Evolutionary conservation across 2,797 vertebrate genomes (phyloP), one percentile per base, ranked within the genome.

Genomic region (Monodelphis domestica): DNA sequence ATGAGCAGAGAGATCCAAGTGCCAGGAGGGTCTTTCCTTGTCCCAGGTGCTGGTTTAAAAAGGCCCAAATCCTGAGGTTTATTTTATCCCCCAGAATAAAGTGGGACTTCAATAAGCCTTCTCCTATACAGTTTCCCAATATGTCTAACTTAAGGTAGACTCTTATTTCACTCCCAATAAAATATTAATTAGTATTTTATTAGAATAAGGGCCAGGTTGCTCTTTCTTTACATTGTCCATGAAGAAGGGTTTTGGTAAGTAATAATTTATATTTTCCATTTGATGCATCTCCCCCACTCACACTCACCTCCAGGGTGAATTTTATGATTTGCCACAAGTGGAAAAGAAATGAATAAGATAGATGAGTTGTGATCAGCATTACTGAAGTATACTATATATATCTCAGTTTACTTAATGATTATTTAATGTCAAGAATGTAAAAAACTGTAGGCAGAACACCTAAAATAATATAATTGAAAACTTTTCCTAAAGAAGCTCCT

Each of bases 401-500:
- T 84, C 33, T 84, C 38, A 50, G 21, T 26, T 91, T 28, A 63
- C 38, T 89, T 88, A n/a, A 50, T 91, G 17, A 52, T 10, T 88
- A 12, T 45, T 90, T 92, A 45, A n/a, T 92, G 89, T 84, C 70
- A 50, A 50, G 24, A 84, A 33, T 84, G 38, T 84, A 84, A 84
- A 45, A 84, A 84, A 78, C 63, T 84, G 3, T 93, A 89, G 55
- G 88, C 54, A 3, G 4, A 94, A 33, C 93, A 57, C 89, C 54
- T 94, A 38, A 95, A 91, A 91, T 12, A 84, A 84, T 50, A 24
- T 38, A 53, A 45, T 33, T 70, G 90, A 90, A 97, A 96, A 70
- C 17, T 30, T 90, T 14, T 92, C 90, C 90, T 94, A 92, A n/a
- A 93, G 78, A 88, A 97, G 88, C 33, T 45, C 88, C 24, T 57